Evolutionary conservation across 2,888 invertebrate genomes (phyloP).

Genomic region (Stenodema calcarata): DNA sequence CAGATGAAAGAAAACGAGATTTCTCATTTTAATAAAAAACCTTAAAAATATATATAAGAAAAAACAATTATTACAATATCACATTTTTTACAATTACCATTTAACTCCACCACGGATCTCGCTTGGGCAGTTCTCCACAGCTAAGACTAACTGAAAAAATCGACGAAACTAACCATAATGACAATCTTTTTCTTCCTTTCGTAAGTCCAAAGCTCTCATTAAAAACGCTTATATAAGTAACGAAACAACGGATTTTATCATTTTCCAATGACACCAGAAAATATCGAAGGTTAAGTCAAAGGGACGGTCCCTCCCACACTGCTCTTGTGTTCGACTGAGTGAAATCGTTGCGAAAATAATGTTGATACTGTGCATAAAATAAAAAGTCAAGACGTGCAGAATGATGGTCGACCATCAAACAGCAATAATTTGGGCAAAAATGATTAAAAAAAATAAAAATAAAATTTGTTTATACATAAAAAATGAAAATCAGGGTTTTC

Average conservation of each 20-base stretch:
- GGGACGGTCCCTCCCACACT: not conserved
- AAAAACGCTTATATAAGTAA: not conserved
- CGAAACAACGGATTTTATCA: not conserved
- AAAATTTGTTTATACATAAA: too few relatives aligned
- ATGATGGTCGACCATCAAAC: too few relatives aligned
- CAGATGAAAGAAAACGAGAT: not conserved
- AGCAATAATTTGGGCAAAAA: too few relatives aligned
- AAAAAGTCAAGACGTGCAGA: too few relatives aligned
- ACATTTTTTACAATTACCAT: constrained; percentile 10
- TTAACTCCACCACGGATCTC: constrained; percentile 3
- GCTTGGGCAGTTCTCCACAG: not conserved
- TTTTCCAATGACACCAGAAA: not conserved
- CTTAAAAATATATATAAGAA: not conserved
- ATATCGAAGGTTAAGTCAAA: not conserved
- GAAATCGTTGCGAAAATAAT: not conserved
- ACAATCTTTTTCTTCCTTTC: not conserved
- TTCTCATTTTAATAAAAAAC: not conserved
- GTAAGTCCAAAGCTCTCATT: constrained; percentile 30
- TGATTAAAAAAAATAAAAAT: too few relatives aligned
- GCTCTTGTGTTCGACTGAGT: not conserved
- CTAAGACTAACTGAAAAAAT: not conserved
- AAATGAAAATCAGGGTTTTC: too few relatives aligned
- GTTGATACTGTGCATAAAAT: too few relatives aligned
- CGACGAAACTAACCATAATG: not conserved
- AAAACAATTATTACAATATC: constrained; percentile 5